Base-by-base conservation (phyloP, 2,888 invertebrate species). In the Tetragonisca angustula region DNA sequence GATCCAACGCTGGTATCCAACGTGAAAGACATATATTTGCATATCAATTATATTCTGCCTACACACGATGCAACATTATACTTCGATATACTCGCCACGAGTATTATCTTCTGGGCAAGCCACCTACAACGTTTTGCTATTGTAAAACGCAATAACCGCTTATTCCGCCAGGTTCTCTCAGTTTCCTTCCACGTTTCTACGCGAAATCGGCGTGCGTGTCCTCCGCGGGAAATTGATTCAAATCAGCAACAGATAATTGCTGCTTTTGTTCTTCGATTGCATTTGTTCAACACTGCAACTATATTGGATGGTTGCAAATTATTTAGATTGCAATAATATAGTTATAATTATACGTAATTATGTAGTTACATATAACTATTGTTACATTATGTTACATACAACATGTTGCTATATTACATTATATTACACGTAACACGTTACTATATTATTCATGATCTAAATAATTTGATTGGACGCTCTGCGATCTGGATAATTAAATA, bases 41-140 rank as follows among this genome's bases (percentile, higher is more conserved):
- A 89, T 89, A 88, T 89, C 89, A 89, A 89, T 89, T 70, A 81
- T 82, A 73, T 43, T 54, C 89, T 62, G 76, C 89, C 89, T 88
- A 89, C 89, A 76, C 85, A 71, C 77, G 65, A 6, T 76, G 77
- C 73, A 84, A 86, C 76, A 88, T 85, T 70, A 75, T 72, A 80
- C 76, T 73, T 65, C 82, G 88, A 88, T 84, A 84, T 9, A 43
- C 64, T 72, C 54, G 67, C 54, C 43, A 24, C 80, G 65, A 82
- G 80, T 80, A 73, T 69, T 78, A 72, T 79, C 76, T 67, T 83
- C 80, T 77, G 49, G 62, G 73, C 81, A 81, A 81, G 49, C 83
- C 87, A 78, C 86, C 88, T 76, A 88, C 88, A 77, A 64, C 71
- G 73, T 49, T 70, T 32, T 49, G 36, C 50, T 65, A 52, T 76